Conservation (phyloP, 2,888 invertebrate species). For the Ormyrus pomaceus region DNA sequence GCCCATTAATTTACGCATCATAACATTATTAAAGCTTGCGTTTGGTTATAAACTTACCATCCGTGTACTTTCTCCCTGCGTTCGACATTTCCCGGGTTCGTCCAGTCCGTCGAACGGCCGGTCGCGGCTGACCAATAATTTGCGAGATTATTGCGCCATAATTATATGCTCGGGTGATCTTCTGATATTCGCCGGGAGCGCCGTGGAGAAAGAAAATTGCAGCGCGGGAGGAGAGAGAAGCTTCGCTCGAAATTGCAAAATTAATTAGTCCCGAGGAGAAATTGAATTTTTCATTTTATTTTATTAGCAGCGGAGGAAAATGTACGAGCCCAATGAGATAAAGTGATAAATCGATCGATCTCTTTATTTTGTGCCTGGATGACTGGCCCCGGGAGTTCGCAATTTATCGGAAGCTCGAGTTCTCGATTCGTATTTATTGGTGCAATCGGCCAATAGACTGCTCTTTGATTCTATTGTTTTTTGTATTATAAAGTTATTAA, state of each 20-base stretch:
- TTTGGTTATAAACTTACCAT: too few species aligned
- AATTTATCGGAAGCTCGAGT: not conserved
- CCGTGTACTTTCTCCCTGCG: too few species aligned
- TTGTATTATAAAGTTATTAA: too few species aligned
- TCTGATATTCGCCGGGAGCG: too few species aligned
- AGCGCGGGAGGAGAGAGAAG: too few species aligned
- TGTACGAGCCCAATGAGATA: not conserved
- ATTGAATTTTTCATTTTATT: slow-evolving; percentile 16
- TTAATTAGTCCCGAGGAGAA: slow-evolving; percentile 1
- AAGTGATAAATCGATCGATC: not conserved
- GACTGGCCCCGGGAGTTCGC: not conserved
- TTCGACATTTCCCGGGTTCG: too few species aligned
- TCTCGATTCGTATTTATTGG: not conserved
- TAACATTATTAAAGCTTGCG: too few species aligned
- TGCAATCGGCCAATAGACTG: not conserved
- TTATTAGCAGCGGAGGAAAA: not conserved
- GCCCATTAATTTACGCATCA: too few species aligned
- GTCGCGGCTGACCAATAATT: slow-evolving; percentile 61
- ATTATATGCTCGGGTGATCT: slow-evolving; percentile 47
- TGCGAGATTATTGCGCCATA: slow-evolving; percentile 62
- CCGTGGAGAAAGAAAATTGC: too few species aligned
- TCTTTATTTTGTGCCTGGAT: slow-evolving; percentile 9
- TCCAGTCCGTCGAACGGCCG: not conserved
- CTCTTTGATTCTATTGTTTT: too few species aligned
- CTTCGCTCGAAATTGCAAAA: not conserved